Evolutionary conservation across 2,797 vertebrate species (phyloP).

Genomic region (Poecile montanus): DNA sequence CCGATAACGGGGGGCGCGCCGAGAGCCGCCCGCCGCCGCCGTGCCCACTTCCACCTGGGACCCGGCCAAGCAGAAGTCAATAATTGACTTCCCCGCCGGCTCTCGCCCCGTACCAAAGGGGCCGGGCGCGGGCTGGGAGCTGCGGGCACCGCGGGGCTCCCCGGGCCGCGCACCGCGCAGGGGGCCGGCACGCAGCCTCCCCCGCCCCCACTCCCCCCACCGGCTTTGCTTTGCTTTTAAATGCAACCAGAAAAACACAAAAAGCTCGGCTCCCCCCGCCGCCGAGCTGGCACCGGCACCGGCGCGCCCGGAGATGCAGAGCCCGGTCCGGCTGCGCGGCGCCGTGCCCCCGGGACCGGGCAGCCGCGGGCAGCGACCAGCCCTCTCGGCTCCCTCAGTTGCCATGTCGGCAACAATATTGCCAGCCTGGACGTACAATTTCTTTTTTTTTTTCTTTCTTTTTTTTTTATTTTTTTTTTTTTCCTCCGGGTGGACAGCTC

Average conservation of each 20-base stretch:
- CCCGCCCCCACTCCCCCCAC: background rate
- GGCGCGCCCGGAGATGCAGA: background rate
- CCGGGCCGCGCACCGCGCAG: background rate
- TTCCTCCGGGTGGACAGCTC: background rate
- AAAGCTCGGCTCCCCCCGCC: background rate
- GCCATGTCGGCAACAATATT: background rate
- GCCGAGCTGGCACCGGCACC: conserved; percentile 34
- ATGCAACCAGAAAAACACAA: background rate
- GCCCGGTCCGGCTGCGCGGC: background rate
- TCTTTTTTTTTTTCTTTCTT: background rate
- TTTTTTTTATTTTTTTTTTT: background rate
- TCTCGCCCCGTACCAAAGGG: background rate
- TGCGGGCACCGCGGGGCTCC: conserved; percentile 8
- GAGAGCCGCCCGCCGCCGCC: background rate
- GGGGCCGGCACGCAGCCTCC: background rate
- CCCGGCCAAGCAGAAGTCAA: background rate
- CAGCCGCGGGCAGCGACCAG: background rate
- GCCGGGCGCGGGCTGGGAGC: background rate
- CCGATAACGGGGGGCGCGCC: conserved; percentile 36
- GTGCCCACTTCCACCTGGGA: conserved; percentile 28
- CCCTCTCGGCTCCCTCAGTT: background rate
- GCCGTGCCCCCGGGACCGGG: background rate
- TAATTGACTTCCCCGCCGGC: conserved; percentile 7
- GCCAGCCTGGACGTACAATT: background rate
- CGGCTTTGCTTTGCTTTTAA: background rate